Evolutionary conservation across 2,888 invertebrate species (phyloP).

Genomic region (Lochmaea crataegi): DNA sequence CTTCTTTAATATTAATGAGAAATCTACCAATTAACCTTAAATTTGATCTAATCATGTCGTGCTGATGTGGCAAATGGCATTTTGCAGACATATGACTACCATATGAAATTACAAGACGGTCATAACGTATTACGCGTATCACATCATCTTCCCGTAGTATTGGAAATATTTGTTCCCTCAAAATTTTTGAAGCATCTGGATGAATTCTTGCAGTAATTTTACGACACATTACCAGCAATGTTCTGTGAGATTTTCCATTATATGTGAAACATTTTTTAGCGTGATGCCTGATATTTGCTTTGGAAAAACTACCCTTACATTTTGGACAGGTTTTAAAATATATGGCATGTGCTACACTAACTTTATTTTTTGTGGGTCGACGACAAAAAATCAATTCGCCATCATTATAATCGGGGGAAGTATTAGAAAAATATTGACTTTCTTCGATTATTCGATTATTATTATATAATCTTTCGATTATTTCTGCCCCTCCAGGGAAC

Average conservation of each 20-base stretch:
- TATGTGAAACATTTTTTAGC: constrained; percentile 36
- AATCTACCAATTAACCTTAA: constrained; percentile 35
- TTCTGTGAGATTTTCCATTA: constrained; percentile 38
- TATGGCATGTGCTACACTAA: constrained; percentile 16
- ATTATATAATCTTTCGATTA: no score
- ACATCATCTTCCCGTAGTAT: constrained; percentile 46
- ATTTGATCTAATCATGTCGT: constrained; percentile 39
- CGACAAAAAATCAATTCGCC: constrained; percentile 22
- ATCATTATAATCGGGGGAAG: neutral
- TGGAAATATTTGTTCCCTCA: constrained; percentile 41
- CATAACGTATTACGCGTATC: constrained; percentile 45
- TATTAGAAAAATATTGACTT: constrained; percentile 12
- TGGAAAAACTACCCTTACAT: constrained; percentile 46
- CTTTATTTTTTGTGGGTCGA: constrained; percentile 10
- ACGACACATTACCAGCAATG: constrained; percentile 34
- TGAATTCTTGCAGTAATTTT: constrained; percentile 37
- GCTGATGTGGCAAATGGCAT: constrained; percentile 41
- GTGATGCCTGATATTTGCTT: constrained; percentile 44
- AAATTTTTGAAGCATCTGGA: constrained; percentile 33
- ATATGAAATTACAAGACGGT: constrained; percentile 45
- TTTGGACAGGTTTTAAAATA: constrained; percentile 45
- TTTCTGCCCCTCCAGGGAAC: constrained; percentile 5
- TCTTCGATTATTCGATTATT: constrained; percentile 27
- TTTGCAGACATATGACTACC: constrained; percentile 46
- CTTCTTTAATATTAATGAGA: constrained; percentile 15